These are phyloP conservation scores for Dasysyrphus albostriatus DNA, from an alignment of 2,888 invertebrate species.

Conservation along the genomic window DNA sequence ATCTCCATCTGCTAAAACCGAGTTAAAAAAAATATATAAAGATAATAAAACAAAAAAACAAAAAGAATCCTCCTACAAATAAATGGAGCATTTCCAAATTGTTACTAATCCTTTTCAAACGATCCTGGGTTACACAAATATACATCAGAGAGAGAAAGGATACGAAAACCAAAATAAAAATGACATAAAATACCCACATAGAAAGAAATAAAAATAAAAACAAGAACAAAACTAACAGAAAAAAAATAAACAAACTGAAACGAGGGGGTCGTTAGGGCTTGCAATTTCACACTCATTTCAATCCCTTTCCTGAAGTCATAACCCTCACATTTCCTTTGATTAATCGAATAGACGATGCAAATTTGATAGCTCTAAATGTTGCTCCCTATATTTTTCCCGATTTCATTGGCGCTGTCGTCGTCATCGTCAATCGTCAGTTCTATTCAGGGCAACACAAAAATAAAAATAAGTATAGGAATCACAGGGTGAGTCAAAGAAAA, in stretches of 20 bases:
- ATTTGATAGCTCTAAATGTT: slow-evolving; percentile 74
- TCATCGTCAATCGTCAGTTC: slow-evolving; percentile 13
- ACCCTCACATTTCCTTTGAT: slow-evolving; percentile 66
- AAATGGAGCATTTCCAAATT: slow-evolving; percentile 71
- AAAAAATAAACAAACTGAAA: neutral
- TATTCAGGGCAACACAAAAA: slow-evolving; percentile 33
- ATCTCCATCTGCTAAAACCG: slow-evolving; percentile 36
- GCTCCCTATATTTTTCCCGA: slow-evolving; percentile 40
- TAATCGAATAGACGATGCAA: slow-evolving; percentile 75
- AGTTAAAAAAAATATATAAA: slow-evolving; percentile 27
- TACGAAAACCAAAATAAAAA: slow-evolving; percentile 33
- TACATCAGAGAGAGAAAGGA: slow-evolving; percentile 6
- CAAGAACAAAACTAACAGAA: neutral
- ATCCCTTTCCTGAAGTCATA: neutral
- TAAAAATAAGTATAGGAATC: neutral
- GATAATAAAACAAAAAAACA: slow-evolving; percentile 30
- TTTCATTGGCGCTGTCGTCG: slow-evolving; percentile 28
- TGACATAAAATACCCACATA: slow-evolving; percentile 17
- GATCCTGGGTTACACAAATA: slow-evolving; percentile 48
- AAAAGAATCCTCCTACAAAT: slow-evolving; percentile 37
- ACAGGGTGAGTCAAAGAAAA: slow-evolving; percentile 30
- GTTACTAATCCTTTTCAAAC: slow-evolving; percentile 72
- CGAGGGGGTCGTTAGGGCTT: slow-evolving; percentile 61
- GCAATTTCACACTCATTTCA: slow-evolving; percentile 31
- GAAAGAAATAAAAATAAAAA: slow-evolving; percentile 28